Evolutionary conservation across 1,140 invertebrate species (phyloP).

Genomic region (Cotesia glomerata): DNA sequence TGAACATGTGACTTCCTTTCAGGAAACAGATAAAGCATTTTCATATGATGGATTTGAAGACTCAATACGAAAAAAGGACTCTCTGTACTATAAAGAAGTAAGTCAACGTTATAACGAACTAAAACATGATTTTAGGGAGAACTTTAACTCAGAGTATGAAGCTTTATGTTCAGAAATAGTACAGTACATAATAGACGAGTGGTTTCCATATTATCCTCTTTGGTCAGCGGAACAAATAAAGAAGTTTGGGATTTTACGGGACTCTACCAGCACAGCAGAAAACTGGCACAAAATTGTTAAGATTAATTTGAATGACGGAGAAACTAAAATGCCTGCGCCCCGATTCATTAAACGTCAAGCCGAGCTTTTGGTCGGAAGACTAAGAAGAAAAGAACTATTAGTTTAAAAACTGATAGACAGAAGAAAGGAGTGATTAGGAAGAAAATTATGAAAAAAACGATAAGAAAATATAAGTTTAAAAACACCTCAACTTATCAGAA

Average conservation of each 20-base stretch:
- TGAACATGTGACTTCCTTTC: too few relatives aligned
- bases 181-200: neutral
- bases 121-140: neutral
- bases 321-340: neutral
- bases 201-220: neutral
- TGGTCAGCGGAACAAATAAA: neutral
- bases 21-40: too few relatives aligned
- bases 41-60: too few relatives aligned
- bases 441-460: too few relatives aligned
- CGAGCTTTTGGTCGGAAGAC: neutral
- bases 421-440: neutral
- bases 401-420: neutral
- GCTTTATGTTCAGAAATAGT: neutral
- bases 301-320: neutral
- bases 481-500: too few relatives aligned
- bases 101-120: neutral
- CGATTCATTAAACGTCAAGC: neutral
- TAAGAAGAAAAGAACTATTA: neutral
- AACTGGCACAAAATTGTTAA: constrained; percentile 3
- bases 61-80: neutral
- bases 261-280: neutral
- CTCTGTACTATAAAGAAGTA: neutral
- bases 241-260: neutral
- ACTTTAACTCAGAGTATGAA: neutral
- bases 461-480: too few relatives aligned